phyloP scores from a whole-genome alignment of 2,113 vertebrate species.

The Pycnonotus jocosus region DNA sequence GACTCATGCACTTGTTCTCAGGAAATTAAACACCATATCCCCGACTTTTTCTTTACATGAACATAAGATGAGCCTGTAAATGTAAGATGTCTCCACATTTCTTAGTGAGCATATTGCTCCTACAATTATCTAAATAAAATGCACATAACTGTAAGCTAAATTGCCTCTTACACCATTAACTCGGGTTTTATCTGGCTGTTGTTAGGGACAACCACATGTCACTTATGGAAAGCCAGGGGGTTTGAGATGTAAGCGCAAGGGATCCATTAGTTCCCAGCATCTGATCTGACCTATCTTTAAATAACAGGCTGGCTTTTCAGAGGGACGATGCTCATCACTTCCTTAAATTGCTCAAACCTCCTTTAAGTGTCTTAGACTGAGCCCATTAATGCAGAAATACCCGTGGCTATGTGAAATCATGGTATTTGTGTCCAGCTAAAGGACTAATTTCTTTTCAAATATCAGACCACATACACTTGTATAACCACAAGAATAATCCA shows the following conservation, averaged over 20 bases:
- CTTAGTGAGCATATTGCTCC: not conserved
- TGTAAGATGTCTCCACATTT: not conserved
- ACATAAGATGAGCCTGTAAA: not conserved
- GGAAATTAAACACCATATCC: not conserved
- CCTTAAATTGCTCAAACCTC: not conserved
- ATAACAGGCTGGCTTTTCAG: not conserved
- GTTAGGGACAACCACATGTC: not conserved
- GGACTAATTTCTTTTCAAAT: not conserved
- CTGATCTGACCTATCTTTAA: not conserved
- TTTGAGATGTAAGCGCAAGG: not conserved
- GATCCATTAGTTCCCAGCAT: not conserved
- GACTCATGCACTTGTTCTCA: not conserved
- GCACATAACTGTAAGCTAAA: not conserved
- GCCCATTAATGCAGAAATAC: not conserved
- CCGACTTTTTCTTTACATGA: not conserved
- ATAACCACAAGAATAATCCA: not conserved
- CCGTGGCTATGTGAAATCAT: not conserved
- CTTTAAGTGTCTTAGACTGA: not conserved
- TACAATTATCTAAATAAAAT: conserved; percentile 21
- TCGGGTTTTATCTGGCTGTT: not conserved
- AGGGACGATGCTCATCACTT: not conserved
- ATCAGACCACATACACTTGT: not conserved
- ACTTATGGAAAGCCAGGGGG: not conserved
- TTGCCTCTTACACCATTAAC: not conserved
- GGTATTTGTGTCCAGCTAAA: not conserved